Evolutionary conservation across 2,797 vertebrate species (phyloP), one percentile per base, ranked within the genome.

Genomic region (Acrossocheilus wenchowensis): DNA sequence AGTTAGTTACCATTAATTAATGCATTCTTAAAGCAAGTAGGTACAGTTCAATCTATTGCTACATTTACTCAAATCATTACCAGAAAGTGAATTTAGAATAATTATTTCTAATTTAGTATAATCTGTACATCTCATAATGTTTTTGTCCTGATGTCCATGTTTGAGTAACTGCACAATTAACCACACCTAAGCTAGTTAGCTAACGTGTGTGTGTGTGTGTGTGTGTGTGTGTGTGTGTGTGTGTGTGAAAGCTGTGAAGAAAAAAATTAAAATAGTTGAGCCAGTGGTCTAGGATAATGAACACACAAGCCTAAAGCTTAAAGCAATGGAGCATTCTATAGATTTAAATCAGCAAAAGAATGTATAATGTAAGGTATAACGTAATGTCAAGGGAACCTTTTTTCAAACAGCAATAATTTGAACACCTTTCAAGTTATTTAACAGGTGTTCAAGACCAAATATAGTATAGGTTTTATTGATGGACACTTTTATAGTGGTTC

Each of bases 101-200:
- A 78, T 80, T 50, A 5, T 43, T n/a, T 73, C 43, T 11, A 26
- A 72, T 88, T 73, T 80, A 80, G 91, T 94, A 93, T 92, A 94
- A 93, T 94, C 92, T 92, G 91, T 92, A 36, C 26, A 52, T 12
- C 30, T 36, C 52, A 34, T 12, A 30, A 34, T 30, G 26, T 34
- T 75, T 74, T 74, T 50, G 15, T 50, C 45, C n/a, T 26, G n/a
- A 52, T 75, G 8, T 19, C 45, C 45, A 15, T 50, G 72, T 2
- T 34, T 75, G 45, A 52, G 8, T 30, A 15, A 64, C 26, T 30
- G 62, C 60, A 6, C n/a, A 64, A 6, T 64, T 64, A 64, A 64
- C 5, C 12, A 64, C n/a, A 30, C 12, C 9, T 60, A 60, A 54
- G 52, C 52, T 7, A 60, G 4, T 48, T 48, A 26, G 26, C 26